Evolutionary conservation across 1,140 invertebrate genomes (phyloP), one percentile per base, ranked within the genome.

Genomic region (Drosophila elegans): DNA sequence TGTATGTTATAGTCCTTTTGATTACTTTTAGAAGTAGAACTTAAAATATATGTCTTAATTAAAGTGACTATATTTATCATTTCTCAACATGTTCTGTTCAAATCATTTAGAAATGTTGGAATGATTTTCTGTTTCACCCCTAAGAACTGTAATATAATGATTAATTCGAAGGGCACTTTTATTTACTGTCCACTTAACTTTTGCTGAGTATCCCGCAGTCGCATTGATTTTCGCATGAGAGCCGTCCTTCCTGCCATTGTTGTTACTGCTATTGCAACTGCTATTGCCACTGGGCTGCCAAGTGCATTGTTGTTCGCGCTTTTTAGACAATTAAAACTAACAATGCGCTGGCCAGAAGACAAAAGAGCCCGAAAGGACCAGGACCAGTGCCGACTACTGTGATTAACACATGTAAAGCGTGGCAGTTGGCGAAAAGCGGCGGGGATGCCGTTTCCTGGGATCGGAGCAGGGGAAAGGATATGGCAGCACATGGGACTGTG

Each of bases 371-470:
- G 21, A 66, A 68, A 51, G 34, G 76, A 88, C 57, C 67, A 78
- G 61, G 72, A 68, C 68, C 64, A 66, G 46, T 63, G 77, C 66
- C 72, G 80, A 72, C 85, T 91, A 72, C 88, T 88, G 88, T 91
- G 88, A 91, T 91, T 91, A 91, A 91, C 88, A 91, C 88, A 91
- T 91, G 88, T 91, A 91, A 76, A 88, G 79, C 81, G 57, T 41
- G 84, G 63, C 83, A 80, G 84, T 77, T 77, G 79, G 68, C 64
- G 51, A 62, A 49, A 61, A 42, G 29, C 62, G 42, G 44, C 54
- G 56, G 83, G 78, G 74, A 49, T 64, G 61, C n/a, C 39, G n/a
- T 51, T 34, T 11, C 13, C 29, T 7, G 3, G 29, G 21, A 4
- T 36, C 34, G 46, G 11, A 42, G 25, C 25, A 38, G 36, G 27